Conservation (phyloP, 2,888 invertebrate species). For the Choreutis nemorana region DNA sequence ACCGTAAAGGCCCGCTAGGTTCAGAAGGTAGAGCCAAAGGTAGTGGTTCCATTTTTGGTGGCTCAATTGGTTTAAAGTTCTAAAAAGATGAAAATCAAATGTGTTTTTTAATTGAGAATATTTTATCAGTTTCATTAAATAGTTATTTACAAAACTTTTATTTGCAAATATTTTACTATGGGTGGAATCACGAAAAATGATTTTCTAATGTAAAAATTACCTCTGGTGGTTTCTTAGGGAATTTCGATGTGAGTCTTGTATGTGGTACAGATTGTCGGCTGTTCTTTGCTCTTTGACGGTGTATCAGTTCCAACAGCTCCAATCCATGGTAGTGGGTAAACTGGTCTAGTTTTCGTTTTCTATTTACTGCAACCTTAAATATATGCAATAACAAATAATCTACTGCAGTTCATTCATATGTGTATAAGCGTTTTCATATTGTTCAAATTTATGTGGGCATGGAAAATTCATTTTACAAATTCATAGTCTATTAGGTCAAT, state of each 20-base stretch:
- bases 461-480: too few relatives aligned
- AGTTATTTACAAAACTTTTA: too few relatives aligned
- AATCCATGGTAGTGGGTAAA: slow-evolving; percentile 82
- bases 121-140: too few relatives aligned
- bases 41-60: slow-evolving; percentile 69
- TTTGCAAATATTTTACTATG: too few relatives aligned
- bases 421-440: too few relatives aligned
- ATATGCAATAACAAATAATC: too few relatives aligned
- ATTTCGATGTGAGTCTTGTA: slow-evolving; percentile 53
- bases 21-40: slow-evolving; percentile 65
- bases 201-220: slow-evolving; percentile 23
- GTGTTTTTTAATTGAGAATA: too few relatives aligned
- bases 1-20: slow-evolving; percentile 33
- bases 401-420: too few relatives aligned
- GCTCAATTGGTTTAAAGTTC: slow-evolving; percentile 70
- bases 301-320: slow-evolving; percentile 76
- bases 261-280: slow-evolving; percentile 52
- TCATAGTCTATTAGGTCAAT: too few relatives aligned
- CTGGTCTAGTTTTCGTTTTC: slow-evolving; percentile 88
- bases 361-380: slow-evolving; percentile 76
- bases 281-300: slow-evolving; percentile 59
- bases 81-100: slow-evolving; percentile 25
- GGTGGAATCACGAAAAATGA: too few relatives aligned
- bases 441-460: too few relatives aligned
- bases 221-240: slow-evolving; percentile 64